Conservation (phyloP, 2,888 invertebrate species). For the Schrankia costaestrigalis region DNA sequence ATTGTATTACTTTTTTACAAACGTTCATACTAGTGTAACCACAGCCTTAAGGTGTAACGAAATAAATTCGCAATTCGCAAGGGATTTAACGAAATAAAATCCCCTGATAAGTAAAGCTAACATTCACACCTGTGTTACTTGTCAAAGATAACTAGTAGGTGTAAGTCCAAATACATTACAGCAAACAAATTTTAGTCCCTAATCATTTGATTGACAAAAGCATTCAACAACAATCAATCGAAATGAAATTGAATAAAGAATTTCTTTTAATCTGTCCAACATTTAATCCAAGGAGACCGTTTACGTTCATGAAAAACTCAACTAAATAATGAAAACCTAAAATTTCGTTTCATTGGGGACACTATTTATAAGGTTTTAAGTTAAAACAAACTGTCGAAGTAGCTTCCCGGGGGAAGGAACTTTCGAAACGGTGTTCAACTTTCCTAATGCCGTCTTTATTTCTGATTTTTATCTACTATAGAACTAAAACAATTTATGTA, state of each 20-base stretch:
- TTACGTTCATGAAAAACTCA: conserved; percentile 50
- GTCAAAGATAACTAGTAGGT: too few relatives aligned
- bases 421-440: conserved; percentile 56
- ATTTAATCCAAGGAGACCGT: conserved; percentile 34
- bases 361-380: conserved; percentile 70
- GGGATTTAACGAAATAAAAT: too few relatives aligned
- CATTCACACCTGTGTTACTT: too few relatives aligned
- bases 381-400: conserved; percentile 69
- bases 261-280: conserved; percentile 20
- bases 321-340: conserved; percentile 50
- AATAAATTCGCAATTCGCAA: too few relatives aligned
- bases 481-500: too few relatives aligned
- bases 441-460: conserved; percentile 60
- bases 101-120: too few relatives aligned
- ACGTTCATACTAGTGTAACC: too few relatives aligned
- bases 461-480: conserved; percentile 45
- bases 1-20: too few relatives aligned
- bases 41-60: too few relatives aligned
- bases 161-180: too few relatives aligned
- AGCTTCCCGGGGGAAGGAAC: conserved; percentile 51
- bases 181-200: too few relatives aligned
- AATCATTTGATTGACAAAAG: not conserved
- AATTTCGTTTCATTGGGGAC: conserved; percentile 52
- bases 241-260: conserved; percentile 11
- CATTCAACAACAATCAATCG: conserved; percentile 1